A percentile compares a stretch with the other conserved stretches of the same genome.
phyloP scores from a whole-genome alignment of 2,797 vertebrate species.

The Pipistrellus pygmaeus region DNA sequence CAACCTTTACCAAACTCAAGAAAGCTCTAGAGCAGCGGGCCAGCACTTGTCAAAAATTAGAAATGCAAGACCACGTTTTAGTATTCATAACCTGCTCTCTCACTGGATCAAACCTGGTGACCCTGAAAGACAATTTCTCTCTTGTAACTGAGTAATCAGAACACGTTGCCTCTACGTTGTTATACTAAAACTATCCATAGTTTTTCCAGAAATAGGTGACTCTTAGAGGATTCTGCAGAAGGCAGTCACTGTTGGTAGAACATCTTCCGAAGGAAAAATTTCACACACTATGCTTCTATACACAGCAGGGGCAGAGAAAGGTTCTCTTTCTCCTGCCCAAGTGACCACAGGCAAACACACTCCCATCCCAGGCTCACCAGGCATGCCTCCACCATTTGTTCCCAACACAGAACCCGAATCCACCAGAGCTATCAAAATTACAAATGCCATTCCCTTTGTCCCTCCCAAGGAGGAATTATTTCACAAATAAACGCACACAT shows the following conservation, averaged over 20 bases:
- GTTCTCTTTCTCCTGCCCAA: background rate
- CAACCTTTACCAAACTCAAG: constrained; percentile 21
- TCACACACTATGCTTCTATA: background rate
- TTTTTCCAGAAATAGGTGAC: constrained; percentile 17
- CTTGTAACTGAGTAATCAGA: constrained; percentile 35
- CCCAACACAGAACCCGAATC: background rate
- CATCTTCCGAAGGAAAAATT: background rate
- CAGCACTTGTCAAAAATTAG: constrained; percentile 12
- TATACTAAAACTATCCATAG: constrained; percentile 3
- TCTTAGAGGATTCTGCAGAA: background rate
- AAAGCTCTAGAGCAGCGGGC: background rate
- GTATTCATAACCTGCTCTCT: background rate
- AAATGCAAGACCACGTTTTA: background rate
- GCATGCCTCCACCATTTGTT: constrained; percentile 29
- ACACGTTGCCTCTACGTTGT: background rate
- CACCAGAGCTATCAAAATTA: constrained; percentile 50
- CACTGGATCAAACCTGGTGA: constrained; percentile 12
- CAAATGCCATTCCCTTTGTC: constrained; percentile 35
- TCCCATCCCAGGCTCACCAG: background rate
- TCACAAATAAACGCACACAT: constrained; percentile 68
- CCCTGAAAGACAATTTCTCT: constrained; percentile 16
- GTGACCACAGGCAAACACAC: background rate
- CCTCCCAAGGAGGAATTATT: constrained; percentile 13
- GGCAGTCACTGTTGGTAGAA: background rate
- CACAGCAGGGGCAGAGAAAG: background rate